These are phyloP conservation scores for Paratrypauchen microcephalus DNA, from an alignment of 2,797 vertebrate genomes.

Conservation along the genomic window DNA sequence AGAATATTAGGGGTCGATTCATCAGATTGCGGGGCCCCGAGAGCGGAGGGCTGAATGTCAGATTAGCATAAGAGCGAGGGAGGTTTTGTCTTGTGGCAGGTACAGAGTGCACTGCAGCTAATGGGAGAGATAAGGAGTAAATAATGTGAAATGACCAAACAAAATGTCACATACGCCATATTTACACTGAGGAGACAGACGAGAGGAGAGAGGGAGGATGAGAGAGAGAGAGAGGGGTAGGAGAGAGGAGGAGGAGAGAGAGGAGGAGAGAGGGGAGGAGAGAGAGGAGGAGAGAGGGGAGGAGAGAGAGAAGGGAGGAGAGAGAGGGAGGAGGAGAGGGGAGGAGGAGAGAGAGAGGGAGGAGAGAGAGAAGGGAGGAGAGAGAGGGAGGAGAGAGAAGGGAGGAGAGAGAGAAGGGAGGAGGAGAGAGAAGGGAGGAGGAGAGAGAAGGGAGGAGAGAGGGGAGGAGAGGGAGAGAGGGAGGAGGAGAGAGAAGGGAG, in stretches of 20 bases:
- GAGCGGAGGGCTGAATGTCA: slow-evolving; percentile 78
- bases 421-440: too few relatives aligned
- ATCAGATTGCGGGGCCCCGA: slow-evolving; percentile 67
- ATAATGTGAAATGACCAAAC: slow-evolving; percentile 56
- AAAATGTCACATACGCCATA: slow-evolving; percentile 73
- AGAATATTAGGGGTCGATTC: slow-evolving; percentile 52
- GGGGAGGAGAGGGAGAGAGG: too few relatives aligned
- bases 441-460: too few relatives aligned
- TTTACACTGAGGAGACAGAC: slow-evolving; percentile 62
- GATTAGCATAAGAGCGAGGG: slow-evolving; percentile 78
- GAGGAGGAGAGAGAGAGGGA: slow-evolving; percentile 52
- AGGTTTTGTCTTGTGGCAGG: slow-evolving; percentile 67
- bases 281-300: slow-evolving; percentile 3
- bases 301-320: slow-evolving; percentile 15
- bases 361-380: slow-evolving; percentile 37
- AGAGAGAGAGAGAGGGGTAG: slow-evolving; percentile 7
- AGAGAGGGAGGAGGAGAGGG: background rate
- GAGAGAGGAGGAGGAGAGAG: too few relatives aligned
- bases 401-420: too few relatives aligned
- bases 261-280: too few relatives aligned
- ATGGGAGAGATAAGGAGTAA: slow-evolving; percentile 72
- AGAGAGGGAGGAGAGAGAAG: background rate
- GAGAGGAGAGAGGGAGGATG: slow-evolving; percentile 29
- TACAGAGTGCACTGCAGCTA: slow-evolving; percentile 55
- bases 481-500: too few relatives aligned